These are phyloP conservation scores for Pyxicephalus adspersus DNA, from an alignment of 2,113 vertebrate species.

Conservation along the genomic window DNA sequence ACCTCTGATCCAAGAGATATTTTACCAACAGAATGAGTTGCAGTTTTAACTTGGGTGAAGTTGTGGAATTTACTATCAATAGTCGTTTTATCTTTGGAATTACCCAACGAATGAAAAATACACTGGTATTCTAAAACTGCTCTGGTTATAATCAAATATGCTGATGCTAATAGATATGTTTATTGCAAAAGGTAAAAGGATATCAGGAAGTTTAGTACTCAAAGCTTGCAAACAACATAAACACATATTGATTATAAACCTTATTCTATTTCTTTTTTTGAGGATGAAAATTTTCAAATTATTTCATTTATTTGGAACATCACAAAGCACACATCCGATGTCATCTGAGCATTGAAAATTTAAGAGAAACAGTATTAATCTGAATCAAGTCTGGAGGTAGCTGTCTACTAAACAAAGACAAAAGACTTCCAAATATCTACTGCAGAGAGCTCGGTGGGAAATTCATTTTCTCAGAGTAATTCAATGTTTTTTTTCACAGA, in stretches of 20 bases:
- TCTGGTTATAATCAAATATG: too few species aligned
- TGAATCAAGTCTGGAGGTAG: conserved; percentile 41
- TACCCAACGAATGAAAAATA: too few species aligned
- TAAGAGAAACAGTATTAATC: conserved; percentile 39
- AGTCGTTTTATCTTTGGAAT: too few species aligned
- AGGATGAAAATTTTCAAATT: neutral
- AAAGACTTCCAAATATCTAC: conserved; percentile 43
- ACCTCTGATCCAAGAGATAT: too few species aligned
- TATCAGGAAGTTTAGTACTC: neutral
- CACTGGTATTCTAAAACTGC: too few species aligned
- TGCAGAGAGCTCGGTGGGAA: conserved; percentile 46
- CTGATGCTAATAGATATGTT: too few species aligned
- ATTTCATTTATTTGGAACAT: neutral
- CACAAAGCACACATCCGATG: conserved; percentile 5
- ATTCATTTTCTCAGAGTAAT: conserved; percentile 53
- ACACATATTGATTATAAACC: neutral
- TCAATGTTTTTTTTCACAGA: conserved; percentile 44
- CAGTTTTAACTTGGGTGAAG: too few species aligned
- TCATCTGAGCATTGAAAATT: neutral
- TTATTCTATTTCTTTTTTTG: neutral
- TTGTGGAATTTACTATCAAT: too few species aligned
- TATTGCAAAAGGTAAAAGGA: too few species aligned
- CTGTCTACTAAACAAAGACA: conserved; percentile 55
- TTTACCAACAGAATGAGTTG: too few species aligned
- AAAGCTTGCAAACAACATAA: neutral